Evolutionary conservation across 2,797 vertebrate genomes (phyloP).

Genomic region (Glossophaga mutica): DNA sequence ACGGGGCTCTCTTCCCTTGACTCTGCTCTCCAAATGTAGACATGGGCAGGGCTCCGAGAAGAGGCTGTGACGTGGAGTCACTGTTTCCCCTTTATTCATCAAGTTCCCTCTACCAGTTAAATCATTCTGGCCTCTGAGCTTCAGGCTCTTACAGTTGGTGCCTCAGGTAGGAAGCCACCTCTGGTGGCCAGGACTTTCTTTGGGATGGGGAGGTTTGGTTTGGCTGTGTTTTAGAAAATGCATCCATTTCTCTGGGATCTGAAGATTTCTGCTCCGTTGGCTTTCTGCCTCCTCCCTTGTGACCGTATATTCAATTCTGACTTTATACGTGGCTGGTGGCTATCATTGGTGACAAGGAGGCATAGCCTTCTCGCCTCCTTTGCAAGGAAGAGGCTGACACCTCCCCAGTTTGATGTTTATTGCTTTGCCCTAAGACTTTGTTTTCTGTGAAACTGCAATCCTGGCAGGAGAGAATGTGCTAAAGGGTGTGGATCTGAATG

Average conservation of each 20-base stretch:
- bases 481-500: background rate
- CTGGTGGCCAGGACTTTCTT: background rate
- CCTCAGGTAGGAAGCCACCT: slow-evolving; percentile 52
- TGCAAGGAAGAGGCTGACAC: background rate
- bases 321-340: background rate
- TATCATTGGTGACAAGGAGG: background rate
- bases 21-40: background rate
- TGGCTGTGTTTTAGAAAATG: background rate
- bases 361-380: background rate
- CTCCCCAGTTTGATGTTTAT: background rate
- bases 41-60: slow-evolving; percentile 25
- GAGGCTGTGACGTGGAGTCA: background rate
- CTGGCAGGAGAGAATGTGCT: background rate
- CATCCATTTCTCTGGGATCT: background rate
- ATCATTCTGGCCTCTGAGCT: background rate
- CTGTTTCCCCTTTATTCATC: slow-evolving; percentile 18
- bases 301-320: background rate
- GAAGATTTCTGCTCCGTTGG: background rate
- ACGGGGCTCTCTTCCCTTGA: background rate
- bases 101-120: background rate
- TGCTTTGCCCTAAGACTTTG: background rate
- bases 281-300: background rate
- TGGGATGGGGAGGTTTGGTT: background rate
- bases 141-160: background rate
- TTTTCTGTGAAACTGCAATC: background rate